phyloP scores from a whole-genome alignment of 2,113 vertebrate genomes.

The Pelmatolapia mariae region DNA sequence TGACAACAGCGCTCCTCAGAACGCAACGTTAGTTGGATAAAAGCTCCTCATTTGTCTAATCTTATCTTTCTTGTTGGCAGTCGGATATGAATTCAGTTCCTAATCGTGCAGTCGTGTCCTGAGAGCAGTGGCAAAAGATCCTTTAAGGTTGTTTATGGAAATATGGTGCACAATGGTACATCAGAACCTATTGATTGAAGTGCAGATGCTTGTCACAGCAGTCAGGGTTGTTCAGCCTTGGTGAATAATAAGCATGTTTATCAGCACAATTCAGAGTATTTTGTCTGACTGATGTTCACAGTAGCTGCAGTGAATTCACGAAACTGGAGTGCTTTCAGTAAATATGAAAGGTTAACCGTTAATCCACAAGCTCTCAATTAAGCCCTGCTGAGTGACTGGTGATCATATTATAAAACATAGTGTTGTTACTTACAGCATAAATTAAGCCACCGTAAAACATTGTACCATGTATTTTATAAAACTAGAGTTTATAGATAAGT shows the following conservation, averaged over 20 bases:
- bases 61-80: not conserved
- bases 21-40: not conserved
- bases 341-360: not conserved
- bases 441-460: rapidly evolving
- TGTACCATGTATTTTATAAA: not conserved
- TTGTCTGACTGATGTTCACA: not conserved
- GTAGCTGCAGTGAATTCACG: not conserved
- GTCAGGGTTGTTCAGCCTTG: not conserved
- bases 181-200: not conserved
- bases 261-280: not conserved
- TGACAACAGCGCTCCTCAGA: not conserved
- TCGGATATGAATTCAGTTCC: not conserved
- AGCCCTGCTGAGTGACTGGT: not conserved
- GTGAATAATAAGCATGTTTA: not conserved
- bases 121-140: not conserved
- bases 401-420: not conserved
- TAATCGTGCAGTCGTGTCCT: not conserved
- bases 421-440: not conserved
- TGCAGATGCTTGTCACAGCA: not conserved
- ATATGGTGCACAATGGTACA: not conserved
- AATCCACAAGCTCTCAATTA: not conserved
- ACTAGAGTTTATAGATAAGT: not conserved
- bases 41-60: not conserved
- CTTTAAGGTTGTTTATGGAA: not conserved
- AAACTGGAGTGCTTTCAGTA: not conserved